Percentiles rank a stretch among this genome's conserved stretches.
These are phyloP conservation scores for Arvicola amphibius DNA, from an alignment of 2,797 vertebrate species.

Conservation along the genomic window DNA sequence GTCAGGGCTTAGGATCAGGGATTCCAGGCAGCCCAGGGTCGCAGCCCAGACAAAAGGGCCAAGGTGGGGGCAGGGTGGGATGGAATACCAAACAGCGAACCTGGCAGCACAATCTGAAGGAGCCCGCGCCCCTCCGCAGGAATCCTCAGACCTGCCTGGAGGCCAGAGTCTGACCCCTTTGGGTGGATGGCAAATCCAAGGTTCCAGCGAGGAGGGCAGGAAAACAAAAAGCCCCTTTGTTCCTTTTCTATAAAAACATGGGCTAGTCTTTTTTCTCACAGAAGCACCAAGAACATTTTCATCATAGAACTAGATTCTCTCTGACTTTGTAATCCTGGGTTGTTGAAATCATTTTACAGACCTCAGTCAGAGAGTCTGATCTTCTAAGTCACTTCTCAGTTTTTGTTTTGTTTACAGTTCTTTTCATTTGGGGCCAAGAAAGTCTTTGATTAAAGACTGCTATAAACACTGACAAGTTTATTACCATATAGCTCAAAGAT, in stretches of 20 bases:
- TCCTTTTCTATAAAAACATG: not conserved
- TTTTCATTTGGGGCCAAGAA: conserved; percentile 14
- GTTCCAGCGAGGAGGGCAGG: no score
- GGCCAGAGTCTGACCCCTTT: no score
- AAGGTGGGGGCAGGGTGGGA: no score
- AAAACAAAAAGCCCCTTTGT: no score
- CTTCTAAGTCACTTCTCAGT: not conserved
- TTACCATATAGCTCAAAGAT: not conserved
- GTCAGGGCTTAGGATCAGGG: no score
- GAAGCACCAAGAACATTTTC: not conserved
- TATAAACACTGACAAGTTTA: not conserved
- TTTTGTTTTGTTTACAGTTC: not conserved
- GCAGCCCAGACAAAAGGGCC: no score
- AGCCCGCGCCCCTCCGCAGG: no score
- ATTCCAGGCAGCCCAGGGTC: no score
- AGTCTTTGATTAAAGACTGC: not conserved
- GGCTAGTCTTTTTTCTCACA: not conserved
- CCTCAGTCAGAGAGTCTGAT: not conserved
- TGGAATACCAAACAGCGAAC: no score
- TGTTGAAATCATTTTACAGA: not conserved
- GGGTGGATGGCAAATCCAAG: no score
- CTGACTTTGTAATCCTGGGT: not conserved
- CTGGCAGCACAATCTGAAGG: no score
- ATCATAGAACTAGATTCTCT: not conserved
- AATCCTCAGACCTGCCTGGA: no score